Percentiles rank a stretch among this genome's conserved stretches.
These are phyloP conservation scores for Luffia ferchaultella DNA, from an alignment of 2,888 invertebrate genomes.

Conservation along the genomic window DNA sequence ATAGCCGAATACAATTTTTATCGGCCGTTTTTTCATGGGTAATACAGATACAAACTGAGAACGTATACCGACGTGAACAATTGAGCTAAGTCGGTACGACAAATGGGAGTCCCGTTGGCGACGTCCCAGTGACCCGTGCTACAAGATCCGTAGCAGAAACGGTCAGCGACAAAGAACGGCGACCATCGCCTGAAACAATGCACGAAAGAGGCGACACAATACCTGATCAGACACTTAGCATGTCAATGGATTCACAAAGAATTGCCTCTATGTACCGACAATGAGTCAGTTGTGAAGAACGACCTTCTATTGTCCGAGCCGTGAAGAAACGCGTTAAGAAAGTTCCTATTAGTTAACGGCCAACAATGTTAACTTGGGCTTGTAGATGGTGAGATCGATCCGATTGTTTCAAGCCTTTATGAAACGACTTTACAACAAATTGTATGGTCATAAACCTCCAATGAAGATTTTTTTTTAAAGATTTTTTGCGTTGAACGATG, in stretches of 20 bases:
- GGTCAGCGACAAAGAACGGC: neutral
- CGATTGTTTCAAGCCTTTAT: no score
- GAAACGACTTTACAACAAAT: no score
- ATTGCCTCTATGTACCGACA: neutral
- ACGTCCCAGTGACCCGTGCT: neutral
- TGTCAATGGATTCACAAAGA: neutral
- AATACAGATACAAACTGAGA: no score
- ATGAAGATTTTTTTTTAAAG: no score
- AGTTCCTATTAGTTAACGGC: neutral
- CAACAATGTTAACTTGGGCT: no score
- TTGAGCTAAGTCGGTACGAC: neutral
- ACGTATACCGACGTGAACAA: no score
- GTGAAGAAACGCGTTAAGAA: neutral
- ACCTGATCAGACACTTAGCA: neutral
- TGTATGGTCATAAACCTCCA: no score
- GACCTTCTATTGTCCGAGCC: neutral
- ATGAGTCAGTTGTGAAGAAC: neutral
- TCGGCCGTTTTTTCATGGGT: no score
- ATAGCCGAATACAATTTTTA: no score
- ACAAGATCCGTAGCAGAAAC: neutral
- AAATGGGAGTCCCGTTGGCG: neutral
- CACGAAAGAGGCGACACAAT: neutral
- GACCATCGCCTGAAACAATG: neutral
- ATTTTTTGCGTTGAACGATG: no score
- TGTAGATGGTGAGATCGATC: no score